Conservation (phyloP, 2,888 invertebrate species). For the Calameuta idolon region DNA sequence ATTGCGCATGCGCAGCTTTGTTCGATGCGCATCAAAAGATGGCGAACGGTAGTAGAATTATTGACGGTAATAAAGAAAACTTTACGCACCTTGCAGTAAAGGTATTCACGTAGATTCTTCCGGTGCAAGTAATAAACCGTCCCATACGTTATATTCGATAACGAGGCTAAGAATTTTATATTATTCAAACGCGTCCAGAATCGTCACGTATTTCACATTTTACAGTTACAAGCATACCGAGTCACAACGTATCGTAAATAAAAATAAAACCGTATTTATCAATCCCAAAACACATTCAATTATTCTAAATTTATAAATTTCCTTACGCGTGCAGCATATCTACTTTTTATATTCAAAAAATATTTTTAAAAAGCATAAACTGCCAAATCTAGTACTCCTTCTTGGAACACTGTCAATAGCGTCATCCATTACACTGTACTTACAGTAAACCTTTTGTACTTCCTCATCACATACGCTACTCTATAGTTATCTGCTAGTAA, state of each 20-base stretch:
- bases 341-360: not conserved
- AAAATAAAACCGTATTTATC: not conserved
- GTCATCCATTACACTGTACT: not conserved
- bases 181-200: not conserved
- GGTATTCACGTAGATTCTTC: not conserved
- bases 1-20: not conserved
- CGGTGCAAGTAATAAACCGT: not conserved
- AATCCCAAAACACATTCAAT: not conserved
- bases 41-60: not conserved
- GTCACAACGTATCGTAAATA: not conserved
- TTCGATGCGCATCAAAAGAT: not conserved
- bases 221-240: not conserved
- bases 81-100: not conserved
- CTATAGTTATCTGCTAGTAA: constrained; percentile 3
- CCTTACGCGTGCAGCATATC: not conserved
- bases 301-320: not conserved
- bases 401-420: not conserved
- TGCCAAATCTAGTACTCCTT: not conserved
- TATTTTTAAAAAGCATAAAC: not conserved
- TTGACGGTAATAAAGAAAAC: not conserved
- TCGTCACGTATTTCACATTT: not conserved
- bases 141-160: not conserved
- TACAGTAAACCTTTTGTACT: constrained; percentile 3
- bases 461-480: constrained; percentile 8
- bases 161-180: not conserved